A percentile compares a stretch with the other conserved stretches of the same genome.
Evolutionary conservation across 2,888 invertebrate species (phyloP).

Genomic region (Drosophila paracracens): DNA sequence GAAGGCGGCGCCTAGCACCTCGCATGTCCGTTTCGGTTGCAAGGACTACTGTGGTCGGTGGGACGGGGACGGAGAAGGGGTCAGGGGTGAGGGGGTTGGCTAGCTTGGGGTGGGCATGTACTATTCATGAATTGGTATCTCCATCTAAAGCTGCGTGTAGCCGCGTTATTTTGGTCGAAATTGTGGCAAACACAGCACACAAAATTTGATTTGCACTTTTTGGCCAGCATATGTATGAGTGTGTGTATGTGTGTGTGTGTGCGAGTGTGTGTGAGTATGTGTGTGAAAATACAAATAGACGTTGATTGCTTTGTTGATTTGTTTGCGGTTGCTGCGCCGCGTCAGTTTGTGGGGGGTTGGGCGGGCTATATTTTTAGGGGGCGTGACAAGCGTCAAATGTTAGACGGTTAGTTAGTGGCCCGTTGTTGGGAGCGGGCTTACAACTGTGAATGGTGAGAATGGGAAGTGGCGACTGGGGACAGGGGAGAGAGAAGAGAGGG

Average conservation of each 20-base stretch:
- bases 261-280: conserved; percentile 27
- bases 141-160: conserved; percentile 51
- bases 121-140: conserved; percentile 22
- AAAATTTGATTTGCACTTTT: conserved; percentile 79
- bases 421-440: conserved; percentile 24
- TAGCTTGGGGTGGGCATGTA: background rate
- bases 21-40: background rate
- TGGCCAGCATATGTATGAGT: conserved; percentile 35
- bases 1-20: conserved; percentile 34
- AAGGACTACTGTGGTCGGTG: background rate
- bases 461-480: too few species aligned
- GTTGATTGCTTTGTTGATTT: conserved; percentile 82
- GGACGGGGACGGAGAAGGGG: fast-evolving
- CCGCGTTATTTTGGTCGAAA: conserved; percentile 68
- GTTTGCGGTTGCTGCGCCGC: conserved; percentile 74
- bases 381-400: conserved; percentile 60
- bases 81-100: background rate
- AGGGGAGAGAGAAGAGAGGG: background rate
- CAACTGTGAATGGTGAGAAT: too few species aligned
- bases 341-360: conserved; percentile 16
- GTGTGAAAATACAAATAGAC: conserved; percentile 78
- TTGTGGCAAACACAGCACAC: conserved; percentile 60
- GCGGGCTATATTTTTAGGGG: background rate
- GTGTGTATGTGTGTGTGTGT: conserved; percentile 2
- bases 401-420: conserved; percentile 75